Evolutionary conservation across 2,113 vertebrate species (phyloP).

Genomic region (Tinamus guttatus): DNA sequence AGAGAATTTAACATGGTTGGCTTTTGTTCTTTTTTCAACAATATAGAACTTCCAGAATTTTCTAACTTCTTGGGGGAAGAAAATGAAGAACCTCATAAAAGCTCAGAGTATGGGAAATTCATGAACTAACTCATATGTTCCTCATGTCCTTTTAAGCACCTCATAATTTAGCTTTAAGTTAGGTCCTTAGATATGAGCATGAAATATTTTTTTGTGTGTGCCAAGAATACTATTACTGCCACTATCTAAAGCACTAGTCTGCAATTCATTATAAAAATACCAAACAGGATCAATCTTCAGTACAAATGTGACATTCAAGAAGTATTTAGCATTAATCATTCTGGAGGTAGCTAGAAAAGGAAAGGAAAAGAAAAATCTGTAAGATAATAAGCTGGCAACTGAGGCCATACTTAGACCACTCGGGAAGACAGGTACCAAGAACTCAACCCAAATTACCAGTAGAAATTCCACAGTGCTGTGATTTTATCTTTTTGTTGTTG

Average conservation of each 20-base stretch:
- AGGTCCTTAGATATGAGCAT: background rate
- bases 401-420: background rate
- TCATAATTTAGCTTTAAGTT: background rate
- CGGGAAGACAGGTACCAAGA: background rate
- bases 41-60: background rate
- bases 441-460: background rate
- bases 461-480: background rate
- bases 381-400: background rate
- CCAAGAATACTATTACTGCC: background rate
- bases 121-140: background rate
- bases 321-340: background rate
- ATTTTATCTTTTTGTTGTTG: background rate
- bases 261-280: background rate
- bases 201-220: background rate
- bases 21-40: background rate
- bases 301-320: background rate
- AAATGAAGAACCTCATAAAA: background rate
- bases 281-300: background rate
- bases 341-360: background rate
- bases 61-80: background rate
- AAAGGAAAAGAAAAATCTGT: background rate
- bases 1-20: background rate
- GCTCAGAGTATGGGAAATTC: background rate
- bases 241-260: background rate
- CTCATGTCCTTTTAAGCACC: background rate